Base-by-base conservation (phyloP, 2,888 invertebrate species). In the Drosophila neutralis region DNA sequence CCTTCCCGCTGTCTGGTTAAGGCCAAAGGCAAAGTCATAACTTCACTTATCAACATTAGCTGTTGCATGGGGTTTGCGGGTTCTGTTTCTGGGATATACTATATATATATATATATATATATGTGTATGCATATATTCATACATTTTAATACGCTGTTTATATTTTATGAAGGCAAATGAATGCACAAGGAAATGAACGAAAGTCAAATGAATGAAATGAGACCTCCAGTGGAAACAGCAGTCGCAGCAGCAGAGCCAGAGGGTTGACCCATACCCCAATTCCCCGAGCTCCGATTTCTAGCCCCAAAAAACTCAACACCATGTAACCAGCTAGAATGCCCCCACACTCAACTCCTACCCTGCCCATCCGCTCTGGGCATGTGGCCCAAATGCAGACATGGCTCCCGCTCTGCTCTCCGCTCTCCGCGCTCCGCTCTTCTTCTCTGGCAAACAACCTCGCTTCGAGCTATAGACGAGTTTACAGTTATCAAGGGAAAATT, bases 401-500 rank as follows among this genome's bases (percentile, higher is more conserved):
- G 45, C 56, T 57, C 29, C 15, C 45, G 45, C 33, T 24, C 58
- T n/a, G 27, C n/a, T 6, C 45, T 6, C n/a, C 27, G 27, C n/a
- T 10, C 45, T 6, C n/a, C 24, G 48, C 35, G 13, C 29, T n/a
- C 49, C 24, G 27, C 27, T 68, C 58, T 58, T 52, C 69, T 24
- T 15, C 51, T 61, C 68, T 68, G 67, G 67, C 78, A 88, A 88
- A 74, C 86, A 88, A 82, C 92, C 92, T 92, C 87, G 92, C 92
- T 92, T 84, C 83, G 80, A 92, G 92, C 91, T 90, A 92, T 89
- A 92, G 92, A 92, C 92, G 90, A 91, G 87, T 85, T 86, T 91
- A 90, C 82, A 90, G 84, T 90, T 91, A 90, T 90, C 89, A 89
- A 92, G 92, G 90, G 92, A 92, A 92, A 92, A 90, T 91, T 91